A percentile compares a stretch with the other conserved stretches of the same genome.
Evolutionary conservation across 2,113 vertebrate genomes (phyloP).

Genomic region (Hystrix brachyura): DNA sequence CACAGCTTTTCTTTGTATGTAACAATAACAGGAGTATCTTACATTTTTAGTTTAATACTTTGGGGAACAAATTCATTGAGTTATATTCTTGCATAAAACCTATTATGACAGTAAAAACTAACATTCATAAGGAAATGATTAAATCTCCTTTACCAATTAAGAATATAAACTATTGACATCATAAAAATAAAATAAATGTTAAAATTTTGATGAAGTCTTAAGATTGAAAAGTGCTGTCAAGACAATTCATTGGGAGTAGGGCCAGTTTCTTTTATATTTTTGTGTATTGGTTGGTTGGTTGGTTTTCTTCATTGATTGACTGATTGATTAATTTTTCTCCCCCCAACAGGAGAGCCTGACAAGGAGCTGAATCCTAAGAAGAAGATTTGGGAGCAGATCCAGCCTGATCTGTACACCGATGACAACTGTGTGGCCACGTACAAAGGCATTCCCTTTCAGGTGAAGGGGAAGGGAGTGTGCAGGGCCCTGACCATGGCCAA

Average conservation of each 20-base stretch:
- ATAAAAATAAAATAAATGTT: slow-evolving; percentile 52
- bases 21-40: background rate
- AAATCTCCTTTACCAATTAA: slow-evolving; percentile 30
- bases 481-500: slow-evolving; percentile 95
- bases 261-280: background rate
- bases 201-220: background rate
- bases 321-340: slow-evolving; percentile 27
- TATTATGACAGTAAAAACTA: background rate
- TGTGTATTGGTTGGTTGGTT: background rate
- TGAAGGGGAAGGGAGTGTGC: slow-evolving; percentile 95
- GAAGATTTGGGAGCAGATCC: slow-evolving; percentile 98
- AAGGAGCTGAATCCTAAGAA: slow-evolving; percentile 99
- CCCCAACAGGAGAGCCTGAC: slow-evolving; percentile 94
- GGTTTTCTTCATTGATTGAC: background rate
- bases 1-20: background rate
- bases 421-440: slow-evolving; percentile 94
- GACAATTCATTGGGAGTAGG: background rate
- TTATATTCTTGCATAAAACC: background rate
- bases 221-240: background rate
- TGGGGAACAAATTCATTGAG: background rate
- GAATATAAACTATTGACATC: background rate
- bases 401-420: slow-evolving; percentile 95
- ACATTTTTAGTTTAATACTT: slow-evolving; percentile 52
- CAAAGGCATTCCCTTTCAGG: slow-evolving; percentile 95
- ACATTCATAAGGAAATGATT: slow-evolving; percentile 27